Evolutionary conservation across 2,113 vertebrate species (phyloP).

Genomic region (Probosciger aterrimus): DNA sequence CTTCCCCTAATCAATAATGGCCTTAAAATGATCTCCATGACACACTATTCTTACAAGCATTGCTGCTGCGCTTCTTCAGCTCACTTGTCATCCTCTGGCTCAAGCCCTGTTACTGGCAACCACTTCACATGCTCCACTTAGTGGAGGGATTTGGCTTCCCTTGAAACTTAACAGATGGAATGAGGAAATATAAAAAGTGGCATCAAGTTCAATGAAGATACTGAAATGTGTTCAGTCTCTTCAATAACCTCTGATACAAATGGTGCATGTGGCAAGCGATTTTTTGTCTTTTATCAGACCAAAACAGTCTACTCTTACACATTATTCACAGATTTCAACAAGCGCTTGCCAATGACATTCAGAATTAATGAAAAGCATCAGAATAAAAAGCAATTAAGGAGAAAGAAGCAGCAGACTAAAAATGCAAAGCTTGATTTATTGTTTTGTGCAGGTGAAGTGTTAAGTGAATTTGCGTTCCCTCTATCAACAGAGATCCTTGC

Average conservation of each 20-base stretch:
- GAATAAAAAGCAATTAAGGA: constrained; percentile 7
- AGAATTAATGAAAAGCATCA: neutral
- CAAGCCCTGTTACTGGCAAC: constrained; percentile 29
- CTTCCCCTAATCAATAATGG: constrained; percentile 70
- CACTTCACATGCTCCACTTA: neutral
- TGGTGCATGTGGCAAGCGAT: neutral
- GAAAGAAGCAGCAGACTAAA: neutral
- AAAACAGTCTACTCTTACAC: neutral
- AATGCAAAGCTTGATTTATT: neutral
- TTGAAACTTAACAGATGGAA: constrained; percentile 13
- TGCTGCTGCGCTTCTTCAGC: constrained; percentile 23
- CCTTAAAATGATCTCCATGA: constrained; percentile 58
- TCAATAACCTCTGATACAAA: neutral
- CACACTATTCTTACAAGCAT: constrained; percentile 28
- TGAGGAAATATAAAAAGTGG: neutral
- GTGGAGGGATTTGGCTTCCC: constrained; percentile 7
- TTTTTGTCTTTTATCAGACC: neutral
- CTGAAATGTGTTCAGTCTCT: neutral
- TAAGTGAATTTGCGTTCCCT: neutral
- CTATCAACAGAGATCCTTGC: neutral
- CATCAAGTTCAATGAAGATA: neutral
- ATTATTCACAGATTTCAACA: neutral
- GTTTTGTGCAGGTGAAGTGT: neutral
- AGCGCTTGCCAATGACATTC: neutral
- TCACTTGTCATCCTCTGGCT: constrained; percentile 34